phyloP scores from a whole-genome alignment of 2,888 invertebrate genomes.

The Caenorhabditis zanzibari region DNA sequence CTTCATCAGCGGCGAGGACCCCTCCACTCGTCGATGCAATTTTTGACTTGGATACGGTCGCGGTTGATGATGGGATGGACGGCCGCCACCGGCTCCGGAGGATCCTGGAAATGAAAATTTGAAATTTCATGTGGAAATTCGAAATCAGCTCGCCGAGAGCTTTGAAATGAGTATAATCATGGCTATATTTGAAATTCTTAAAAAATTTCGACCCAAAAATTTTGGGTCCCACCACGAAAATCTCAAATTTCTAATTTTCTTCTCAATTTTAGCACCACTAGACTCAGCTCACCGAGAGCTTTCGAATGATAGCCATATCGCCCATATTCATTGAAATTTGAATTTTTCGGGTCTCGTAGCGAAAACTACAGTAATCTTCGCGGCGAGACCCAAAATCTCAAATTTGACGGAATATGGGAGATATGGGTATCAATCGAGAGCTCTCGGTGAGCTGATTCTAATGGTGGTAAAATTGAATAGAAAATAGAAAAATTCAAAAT shows the following conservation, averaged over 20 bases:
- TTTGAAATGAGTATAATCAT: not conserved
- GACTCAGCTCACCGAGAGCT: constrained; percentile 6
- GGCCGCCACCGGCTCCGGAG: constrained; percentile 67
- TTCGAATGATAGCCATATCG: not conserved
- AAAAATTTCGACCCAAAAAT: not conserved
- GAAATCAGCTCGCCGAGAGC: no score
- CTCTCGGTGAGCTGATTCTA: not conserved
- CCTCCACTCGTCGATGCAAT: constrained; percentile 67
- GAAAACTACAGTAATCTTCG: not conserved
- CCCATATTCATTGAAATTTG: not conserved
- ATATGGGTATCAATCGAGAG: not conserved
- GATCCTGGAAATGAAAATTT: constrained; percentile 57
- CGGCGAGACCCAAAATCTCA: no score
- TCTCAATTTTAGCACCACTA: no score
- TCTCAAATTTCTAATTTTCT: no score
- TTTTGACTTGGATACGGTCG: constrained; percentile 57
- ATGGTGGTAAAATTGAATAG: not conserved
- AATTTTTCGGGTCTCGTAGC: not conserved
- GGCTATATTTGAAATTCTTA: not conserved
- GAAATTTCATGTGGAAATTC: not conserved
- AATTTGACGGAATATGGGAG: not conserved
- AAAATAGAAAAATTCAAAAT: not conserved
- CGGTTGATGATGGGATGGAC: constrained; percentile 8
- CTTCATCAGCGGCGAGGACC: constrained; percentile 77
- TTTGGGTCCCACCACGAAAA: not conserved